Evolutionary conservation across 2,797 vertebrate species (phyloP).

Genomic region (Pitangus sulphuratus): DNA sequence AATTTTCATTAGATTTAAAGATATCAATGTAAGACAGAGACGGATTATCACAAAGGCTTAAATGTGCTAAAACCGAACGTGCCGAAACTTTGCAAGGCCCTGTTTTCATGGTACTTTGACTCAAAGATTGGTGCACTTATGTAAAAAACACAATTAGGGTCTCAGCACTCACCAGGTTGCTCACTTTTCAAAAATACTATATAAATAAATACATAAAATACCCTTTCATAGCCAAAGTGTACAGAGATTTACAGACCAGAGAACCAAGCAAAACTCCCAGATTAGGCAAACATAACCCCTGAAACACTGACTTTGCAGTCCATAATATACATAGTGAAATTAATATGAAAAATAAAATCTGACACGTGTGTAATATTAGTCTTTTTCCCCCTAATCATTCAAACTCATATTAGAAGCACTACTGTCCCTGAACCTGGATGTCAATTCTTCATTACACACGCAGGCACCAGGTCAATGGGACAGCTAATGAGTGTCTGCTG

Average conservation of each 20-base stretch:
- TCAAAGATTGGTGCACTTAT: neutral
- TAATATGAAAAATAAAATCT: constrained; percentile 7
- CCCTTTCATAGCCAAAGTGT: neutral
- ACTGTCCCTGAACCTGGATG: constrained; percentile 41
- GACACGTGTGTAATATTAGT: neutral
- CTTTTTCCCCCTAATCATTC: neutral
- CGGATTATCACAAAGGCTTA: neutral
- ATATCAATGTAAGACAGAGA: neutral
- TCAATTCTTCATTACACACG: constrained; percentile 71
- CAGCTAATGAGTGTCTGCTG: constrained; percentile 72
- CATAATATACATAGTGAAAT: neutral
- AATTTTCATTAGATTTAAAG: neutral
- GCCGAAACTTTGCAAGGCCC: neutral
- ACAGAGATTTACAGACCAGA: neutral
- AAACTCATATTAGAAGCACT: neutral
- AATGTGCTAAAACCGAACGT: neutral
- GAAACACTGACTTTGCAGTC: neutral
- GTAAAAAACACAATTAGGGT: neutral
- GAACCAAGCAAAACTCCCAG: neutral
- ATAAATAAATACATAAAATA: neutral
- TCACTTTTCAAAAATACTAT: neutral
- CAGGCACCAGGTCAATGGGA: constrained; percentile 64
- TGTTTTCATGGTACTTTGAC: neutral
- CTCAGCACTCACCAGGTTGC: neutral
- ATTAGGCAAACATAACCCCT: neutral